phyloP scores from a whole-genome alignment of 2,888 invertebrate genomes.

The Deroplatys truncata region DNA sequence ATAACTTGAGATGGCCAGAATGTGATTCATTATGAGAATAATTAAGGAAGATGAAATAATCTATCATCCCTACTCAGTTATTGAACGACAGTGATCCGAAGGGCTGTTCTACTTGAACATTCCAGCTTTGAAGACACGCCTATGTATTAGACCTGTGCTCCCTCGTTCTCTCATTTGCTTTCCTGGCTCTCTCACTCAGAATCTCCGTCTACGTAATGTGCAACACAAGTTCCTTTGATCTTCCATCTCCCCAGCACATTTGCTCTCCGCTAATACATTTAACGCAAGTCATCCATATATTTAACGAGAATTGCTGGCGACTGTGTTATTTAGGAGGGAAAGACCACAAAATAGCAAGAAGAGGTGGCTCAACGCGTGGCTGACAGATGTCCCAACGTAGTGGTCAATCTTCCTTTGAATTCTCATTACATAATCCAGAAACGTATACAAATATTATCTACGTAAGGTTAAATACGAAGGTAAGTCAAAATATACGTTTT shows the following conservation, averaged over 20 bases:
- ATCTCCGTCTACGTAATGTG: neutral
- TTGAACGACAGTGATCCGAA: neutral
- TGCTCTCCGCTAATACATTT: slow-evolving; percentile 7
- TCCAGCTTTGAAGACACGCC: slow-evolving; percentile 5
- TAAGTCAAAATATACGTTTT: too few relatives aligned
- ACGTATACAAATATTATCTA: too few relatives aligned
- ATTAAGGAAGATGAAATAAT: too few relatives aligned
- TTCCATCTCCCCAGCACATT: neutral
- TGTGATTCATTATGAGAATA: too few relatives aligned
- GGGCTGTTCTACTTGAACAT: neutral
- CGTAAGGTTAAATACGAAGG: too few relatives aligned
- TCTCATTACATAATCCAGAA: too few relatives aligned
- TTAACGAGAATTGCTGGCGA: slow-evolving; percentile 19
- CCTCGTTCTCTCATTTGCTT: neutral
- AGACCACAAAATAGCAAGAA: slow-evolving; percentile 3
- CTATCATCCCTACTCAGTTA: neutral
- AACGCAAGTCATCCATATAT: slow-evolving; percentile 20
- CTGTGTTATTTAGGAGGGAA: slow-evolving; percentile 9
- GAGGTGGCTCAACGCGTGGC: neutral
- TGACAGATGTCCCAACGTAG: neutral
- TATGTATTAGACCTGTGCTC: neutral
- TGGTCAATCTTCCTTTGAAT: neutral
- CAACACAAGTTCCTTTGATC: slow-evolving; percentile 5
- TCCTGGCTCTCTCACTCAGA: neutral
- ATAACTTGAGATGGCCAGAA: too few relatives aligned